Evolutionary conservation across 64 coral and sea anemone genomes (phyloP).

Genomic region (Montipora capricornis): DNA sequence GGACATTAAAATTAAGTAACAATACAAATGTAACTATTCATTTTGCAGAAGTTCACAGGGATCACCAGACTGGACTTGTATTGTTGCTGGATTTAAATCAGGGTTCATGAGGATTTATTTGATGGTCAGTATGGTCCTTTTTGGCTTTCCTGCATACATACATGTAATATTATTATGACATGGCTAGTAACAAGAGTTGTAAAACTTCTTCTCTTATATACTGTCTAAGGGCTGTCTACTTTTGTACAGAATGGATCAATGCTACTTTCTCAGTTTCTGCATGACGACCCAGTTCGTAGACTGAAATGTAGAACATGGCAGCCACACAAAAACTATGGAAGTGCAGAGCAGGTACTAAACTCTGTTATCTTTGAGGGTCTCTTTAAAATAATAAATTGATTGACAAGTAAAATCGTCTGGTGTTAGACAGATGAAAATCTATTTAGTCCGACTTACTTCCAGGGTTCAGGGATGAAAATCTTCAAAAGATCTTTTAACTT

Average conservation of each 20-base stretch:
- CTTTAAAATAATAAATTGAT: too few species aligned
- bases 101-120: slow-evolving; percentile 96
- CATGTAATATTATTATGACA: too few species aligned
- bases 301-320: slow-evolving; percentile 99
- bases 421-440: too few species aligned
- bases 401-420: too few species aligned
- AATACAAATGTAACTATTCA: neutral
- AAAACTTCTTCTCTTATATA: neutral
- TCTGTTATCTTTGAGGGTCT: neutral
- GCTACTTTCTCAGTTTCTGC: slow-evolving; percentile 89
- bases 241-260: slow-evolving; percentile 91
- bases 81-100: slow-evolving; percentile 96
- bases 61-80: slow-evolving; percentile 99
- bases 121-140: slow-evolving; percentile 37
- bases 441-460: too few species aligned
- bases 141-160: too few species aligned
- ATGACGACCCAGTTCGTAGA: slow-evolving; percentile 85
- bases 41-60: slow-evolving; percentile 96
- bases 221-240: neutral
- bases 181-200: too few species aligned
- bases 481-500: too few species aligned
- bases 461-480: too few species aligned
- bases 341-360: slow-evolving; percentile 83
- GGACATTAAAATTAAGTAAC: too few species aligned
- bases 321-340: slow-evolving; percentile 75